These are phyloP conservation scores for Vespertilio murinus DNA, from an alignment of 2,797 vertebrate genomes.

Conservation along the genomic window DNA sequence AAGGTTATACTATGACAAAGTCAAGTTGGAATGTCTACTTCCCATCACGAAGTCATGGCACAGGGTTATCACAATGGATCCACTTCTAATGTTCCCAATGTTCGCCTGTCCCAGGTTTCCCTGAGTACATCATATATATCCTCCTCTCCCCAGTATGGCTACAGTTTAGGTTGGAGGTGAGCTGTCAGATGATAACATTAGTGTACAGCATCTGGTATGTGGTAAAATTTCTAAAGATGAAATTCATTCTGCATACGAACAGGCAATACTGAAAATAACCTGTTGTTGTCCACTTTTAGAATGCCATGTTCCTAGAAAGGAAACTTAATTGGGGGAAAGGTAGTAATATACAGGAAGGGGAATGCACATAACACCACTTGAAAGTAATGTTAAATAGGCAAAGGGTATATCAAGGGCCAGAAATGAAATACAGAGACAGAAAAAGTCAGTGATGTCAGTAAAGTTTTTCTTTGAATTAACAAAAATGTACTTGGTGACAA, in stretches of 20 bases:
- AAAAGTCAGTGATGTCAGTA: not conserved
- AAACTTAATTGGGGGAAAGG: not conserved
- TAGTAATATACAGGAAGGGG: not conserved
- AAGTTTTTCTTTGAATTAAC: not conserved
- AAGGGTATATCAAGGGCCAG: not conserved
- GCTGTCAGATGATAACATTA: not conserved
- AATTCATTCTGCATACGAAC: not conserved
- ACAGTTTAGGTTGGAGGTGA: not conserved
- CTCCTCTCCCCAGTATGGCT: not conserved
- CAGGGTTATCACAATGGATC: not conserved
- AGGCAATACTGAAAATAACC: not conserved
- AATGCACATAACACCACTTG: not conserved
- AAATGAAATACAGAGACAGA: not conserved
- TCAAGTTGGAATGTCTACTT: not conserved
- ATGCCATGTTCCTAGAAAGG: not conserved
- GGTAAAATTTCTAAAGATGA: not conserved
- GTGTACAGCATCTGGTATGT: not conserved
- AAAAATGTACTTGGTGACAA: not conserved
- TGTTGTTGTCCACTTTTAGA: not conserved
- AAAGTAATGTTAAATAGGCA: not conserved
- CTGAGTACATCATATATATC: not conserved
- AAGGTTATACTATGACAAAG: not conserved
- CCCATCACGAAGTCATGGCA: not conserved
- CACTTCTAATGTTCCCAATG: not conserved
- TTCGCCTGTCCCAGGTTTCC: not conserved